Conservation (phyloP, 2,113 vertebrate genomes). For the Patagioenas fasciata region DNA sequence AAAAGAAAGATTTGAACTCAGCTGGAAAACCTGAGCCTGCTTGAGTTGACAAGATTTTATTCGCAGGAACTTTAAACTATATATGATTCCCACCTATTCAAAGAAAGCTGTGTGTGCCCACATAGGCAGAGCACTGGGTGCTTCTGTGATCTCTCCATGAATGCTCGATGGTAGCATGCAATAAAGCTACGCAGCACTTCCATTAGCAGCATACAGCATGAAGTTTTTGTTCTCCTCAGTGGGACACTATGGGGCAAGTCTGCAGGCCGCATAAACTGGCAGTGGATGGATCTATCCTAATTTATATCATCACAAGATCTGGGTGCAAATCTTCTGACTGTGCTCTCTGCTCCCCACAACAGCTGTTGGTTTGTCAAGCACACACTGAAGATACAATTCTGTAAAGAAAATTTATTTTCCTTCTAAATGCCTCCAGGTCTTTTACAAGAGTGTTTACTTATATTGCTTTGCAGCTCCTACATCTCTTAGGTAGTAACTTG, state of each 20-base stretch:
- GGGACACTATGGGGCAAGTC: background rate
- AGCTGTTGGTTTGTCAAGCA: background rate
- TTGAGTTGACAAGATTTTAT: background rate
- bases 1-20: background rate
- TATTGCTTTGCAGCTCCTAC: background rate
- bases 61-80: background rate
- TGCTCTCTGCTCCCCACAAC: background rate
- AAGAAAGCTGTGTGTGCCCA: accelerated
- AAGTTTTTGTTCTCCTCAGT: background rate
- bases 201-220: background rate
- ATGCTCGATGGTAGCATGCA: background rate
- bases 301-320: background rate
- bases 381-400: background rate
- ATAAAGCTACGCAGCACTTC: background rate
- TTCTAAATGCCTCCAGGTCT: background rate
- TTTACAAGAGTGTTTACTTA: background rate
- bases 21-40: background rate
- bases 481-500: background rate
- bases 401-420: background rate
- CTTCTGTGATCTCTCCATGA: background rate
- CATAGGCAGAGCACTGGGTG: background rate
- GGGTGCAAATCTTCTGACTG: background rate
- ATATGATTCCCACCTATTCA: background rate
- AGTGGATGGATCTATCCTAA: background rate
- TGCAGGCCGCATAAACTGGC: background rate